These are phyloP conservation scores for Drosophila crucigera DNA, from an alignment of 2,888 invertebrate species.

Conservation along the genomic window DNA sequence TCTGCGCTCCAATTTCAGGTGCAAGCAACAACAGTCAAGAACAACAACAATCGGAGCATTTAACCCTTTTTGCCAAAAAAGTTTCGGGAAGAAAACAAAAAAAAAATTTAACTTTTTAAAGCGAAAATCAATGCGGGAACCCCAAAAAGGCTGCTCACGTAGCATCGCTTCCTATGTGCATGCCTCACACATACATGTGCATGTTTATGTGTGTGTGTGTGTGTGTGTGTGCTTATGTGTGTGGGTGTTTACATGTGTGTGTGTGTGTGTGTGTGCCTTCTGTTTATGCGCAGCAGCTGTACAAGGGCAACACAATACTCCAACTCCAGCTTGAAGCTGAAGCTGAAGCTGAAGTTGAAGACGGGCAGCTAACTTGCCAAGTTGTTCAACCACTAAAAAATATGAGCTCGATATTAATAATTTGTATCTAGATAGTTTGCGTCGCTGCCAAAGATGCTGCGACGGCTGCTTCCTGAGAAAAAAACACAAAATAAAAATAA, in stretches of 20 bases:
- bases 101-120: constrained; percentile 47
- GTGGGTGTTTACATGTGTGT: constrained; percentile 30
- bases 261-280: constrained; percentile 43
- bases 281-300: constrained; percentile 80
- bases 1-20: constrained; percentile 57
- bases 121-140: constrained; percentile 73
- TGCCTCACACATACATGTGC: constrained; percentile 10
- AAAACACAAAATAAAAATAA: constrained; percentile 2
- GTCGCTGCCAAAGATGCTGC: constrained; percentile 62
- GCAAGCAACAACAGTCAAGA: constrained; percentile 35
- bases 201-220: constrained; percentile 17
- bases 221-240: constrained; percentile 24
- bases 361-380: constrained; percentile 68
- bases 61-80: constrained; percentile 73
- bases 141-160: constrained; percentile 53
- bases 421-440: constrained; percentile 81
- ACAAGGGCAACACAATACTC: constrained; percentile 49
- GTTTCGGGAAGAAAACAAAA: constrained; percentile 29
- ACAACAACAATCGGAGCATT: constrained; percentile 49
- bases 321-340: constrained; percentile 12
- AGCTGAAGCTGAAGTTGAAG: constrained; percentile 45
- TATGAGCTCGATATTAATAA: constrained; percentile 83
- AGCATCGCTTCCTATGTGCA: constrained; percentile 60
- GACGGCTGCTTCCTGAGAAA: constrained; percentile 63
- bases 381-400: constrained; percentile 70